phyloP scores from a whole-genome alignment of 2,113 vertebrate genomes.

The Aegotheles bennettii region DNA sequence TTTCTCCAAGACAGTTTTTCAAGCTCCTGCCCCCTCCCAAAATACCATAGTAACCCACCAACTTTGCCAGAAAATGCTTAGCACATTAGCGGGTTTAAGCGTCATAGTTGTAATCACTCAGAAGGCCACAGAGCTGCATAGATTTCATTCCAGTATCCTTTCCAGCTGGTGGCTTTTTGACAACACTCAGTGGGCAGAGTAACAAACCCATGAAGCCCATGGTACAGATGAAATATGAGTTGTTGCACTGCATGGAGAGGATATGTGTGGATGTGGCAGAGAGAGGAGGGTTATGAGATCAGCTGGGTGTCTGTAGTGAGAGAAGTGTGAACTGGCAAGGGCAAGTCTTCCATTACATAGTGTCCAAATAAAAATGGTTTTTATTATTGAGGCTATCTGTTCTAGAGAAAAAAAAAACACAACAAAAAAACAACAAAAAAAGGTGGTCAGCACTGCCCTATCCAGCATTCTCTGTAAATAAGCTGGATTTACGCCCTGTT shows the following conservation, averaged over 20 bases:
- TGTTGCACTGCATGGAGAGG: neutral
- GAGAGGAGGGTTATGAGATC: slow-evolving; percentile 4
- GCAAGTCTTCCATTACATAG: slow-evolving; percentile 10
- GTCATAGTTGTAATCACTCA: slow-evolving; percentile 32
- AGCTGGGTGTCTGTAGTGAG: slow-evolving; percentile 19
- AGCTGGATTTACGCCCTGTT: neutral
- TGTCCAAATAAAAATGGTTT: neutral
- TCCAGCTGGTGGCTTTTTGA: slow-evolving; percentile 69
- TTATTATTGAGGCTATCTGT: slow-evolving; percentile 1
- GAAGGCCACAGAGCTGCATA: slow-evolving; percentile 59
- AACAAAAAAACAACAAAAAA: neutral
- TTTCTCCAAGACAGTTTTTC: slow-evolving; percentile 4
- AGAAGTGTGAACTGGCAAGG: slow-evolving; percentile 11
- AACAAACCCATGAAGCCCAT: slow-evolving; percentile 29
- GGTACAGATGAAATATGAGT: slow-evolving; percentile 39
- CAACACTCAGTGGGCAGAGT: slow-evolving; percentile 33
- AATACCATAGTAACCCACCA: slow-evolving; percentile 39
- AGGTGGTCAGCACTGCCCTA: neutral
- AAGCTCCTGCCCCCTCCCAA: slow-evolving; percentile 49
- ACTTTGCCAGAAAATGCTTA: slow-evolving; percentile 71
- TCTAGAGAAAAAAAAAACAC: neutral
- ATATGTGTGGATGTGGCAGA: slow-evolving; percentile 6
- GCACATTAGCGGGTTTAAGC: slow-evolving; percentile 72
- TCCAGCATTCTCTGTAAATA: neutral
- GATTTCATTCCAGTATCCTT: slow-evolving; percentile 66